Conservation (phyloP, 2,113 vertebrate species). For the Cyprinodon variegatus region DNA sequence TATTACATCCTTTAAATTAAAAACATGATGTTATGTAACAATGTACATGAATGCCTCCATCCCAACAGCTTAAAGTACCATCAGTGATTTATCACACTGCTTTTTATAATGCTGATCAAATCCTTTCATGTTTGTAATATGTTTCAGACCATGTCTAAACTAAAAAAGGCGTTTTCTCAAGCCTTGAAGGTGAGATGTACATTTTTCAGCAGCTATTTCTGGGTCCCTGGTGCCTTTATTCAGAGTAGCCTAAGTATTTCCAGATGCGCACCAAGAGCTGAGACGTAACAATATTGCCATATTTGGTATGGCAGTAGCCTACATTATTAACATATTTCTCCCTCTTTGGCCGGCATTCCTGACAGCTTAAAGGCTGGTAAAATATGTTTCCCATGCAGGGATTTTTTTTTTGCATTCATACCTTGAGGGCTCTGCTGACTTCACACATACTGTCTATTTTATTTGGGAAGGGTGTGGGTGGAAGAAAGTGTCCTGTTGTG, state of each 20-base stretch:
- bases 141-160: constrained; percentile 49
- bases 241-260: constrained; percentile 87
- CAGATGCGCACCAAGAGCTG: constrained; percentile 93
- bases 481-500: constrained; percentile 57
- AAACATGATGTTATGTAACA: background rate
- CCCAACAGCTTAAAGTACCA: background rate
- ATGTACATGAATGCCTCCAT: background rate
- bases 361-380: constrained; percentile 95
- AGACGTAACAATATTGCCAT: constrained; percentile 99
- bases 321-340: constrained; percentile 99
- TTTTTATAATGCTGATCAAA: constrained; percentile 2
- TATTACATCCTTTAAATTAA: background rate
- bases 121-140: background rate
- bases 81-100: background rate
- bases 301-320: constrained; percentile 99
- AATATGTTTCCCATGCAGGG: constrained; percentile 94
- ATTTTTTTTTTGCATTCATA: constrained; percentile 88
- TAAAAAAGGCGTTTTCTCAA: constrained; percentile 29
- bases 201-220: constrained; percentile 83
- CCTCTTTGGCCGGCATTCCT: constrained; percentile 92
- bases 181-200: constrained; percentile 66
- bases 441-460: constrained; percentile 91
- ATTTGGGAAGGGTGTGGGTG: constrained; percentile 22
- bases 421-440: constrained; percentile 80
- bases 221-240: constrained; percentile 84